Conservation (phyloP, 2,888 invertebrate species). For the Melipona beecheii region DNA sequence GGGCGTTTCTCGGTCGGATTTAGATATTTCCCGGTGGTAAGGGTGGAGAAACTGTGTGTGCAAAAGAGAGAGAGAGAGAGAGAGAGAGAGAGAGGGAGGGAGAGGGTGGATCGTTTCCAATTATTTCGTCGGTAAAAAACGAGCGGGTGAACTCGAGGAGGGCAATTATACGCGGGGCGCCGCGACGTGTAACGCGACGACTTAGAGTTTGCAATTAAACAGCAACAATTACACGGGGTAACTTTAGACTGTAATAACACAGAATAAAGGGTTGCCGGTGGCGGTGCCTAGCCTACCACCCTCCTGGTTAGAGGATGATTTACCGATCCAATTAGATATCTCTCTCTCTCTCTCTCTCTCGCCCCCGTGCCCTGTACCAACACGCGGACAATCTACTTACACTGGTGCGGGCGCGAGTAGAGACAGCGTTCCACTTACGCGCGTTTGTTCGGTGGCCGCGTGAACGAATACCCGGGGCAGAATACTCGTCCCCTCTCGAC, state of each 20-base stretch:
- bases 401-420: neutral
- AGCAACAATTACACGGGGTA: constrained; percentile 84
- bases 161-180: constrained; percentile 72
- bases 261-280: constrained; percentile 83
- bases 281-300: constrained; percentile 78
- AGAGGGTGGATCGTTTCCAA: constrained; percentile 56
- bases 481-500: constrained; percentile 50
- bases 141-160: constrained; percentile 68
- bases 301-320: constrained; percentile 83
- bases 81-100: neutral
- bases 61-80: neutral
- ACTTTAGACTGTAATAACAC: constrained; percentile 84
- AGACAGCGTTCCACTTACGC: neutral
- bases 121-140: constrained; percentile 68
- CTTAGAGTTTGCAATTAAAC: constrained; percentile 84
- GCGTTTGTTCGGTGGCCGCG: constrained; percentile 19
- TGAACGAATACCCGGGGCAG: neutral
- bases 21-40: constrained; percentile 42
- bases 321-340: constrained; percentile 84
- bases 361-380: constrained; percentile 18
- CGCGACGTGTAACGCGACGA: constrained; percentile 77
- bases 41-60: neutral
- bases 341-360: constrained; percentile 61
- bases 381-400: neutral
- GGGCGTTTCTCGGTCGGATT: constrained; percentile 40